A percentile compares a stretch with the other conserved stretches of the same genome.
These are phyloP conservation scores for Eclectus roratus DNA, from an alignment of 2,113 vertebrate genomes.

Conservation along the genomic window DNA sequence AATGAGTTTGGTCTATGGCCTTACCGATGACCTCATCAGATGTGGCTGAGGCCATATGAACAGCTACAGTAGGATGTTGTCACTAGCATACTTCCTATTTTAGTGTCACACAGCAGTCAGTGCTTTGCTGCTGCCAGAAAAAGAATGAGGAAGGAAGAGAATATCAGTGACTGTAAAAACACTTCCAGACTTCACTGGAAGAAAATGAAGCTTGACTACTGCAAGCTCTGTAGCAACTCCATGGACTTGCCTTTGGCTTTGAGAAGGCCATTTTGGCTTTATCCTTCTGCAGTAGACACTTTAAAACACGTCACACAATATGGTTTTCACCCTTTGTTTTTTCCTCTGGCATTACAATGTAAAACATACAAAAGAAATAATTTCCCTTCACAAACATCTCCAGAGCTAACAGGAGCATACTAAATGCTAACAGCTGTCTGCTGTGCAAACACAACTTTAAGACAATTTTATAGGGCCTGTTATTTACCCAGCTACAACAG, in stretches of 20 bases:
- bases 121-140: background rate
- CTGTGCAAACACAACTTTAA: slow-evolving; percentile 19
- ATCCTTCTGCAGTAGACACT: background rate
- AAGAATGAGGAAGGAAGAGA: background rate
- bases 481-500: slow-evolving; percentile 51
- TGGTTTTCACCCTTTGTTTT: background rate
- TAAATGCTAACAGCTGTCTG: background rate
- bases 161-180: background rate
- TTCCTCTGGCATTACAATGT: background rate
- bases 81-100: background rate
- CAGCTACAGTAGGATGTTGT: background rate
- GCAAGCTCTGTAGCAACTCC: background rate
- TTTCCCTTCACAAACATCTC: background rate
- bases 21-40: background rate
- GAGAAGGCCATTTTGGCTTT: background rate
- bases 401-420: background rate
- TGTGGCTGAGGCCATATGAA: background rate
- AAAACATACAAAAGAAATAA: background rate
- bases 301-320: background rate
- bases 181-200: background rate
- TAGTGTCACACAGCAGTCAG: rapidly evolving
- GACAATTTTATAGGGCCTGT: slow-evolving; percentile 19
- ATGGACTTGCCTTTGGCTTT: background rate
- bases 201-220: background rate
- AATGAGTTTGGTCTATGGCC: background rate